Evolutionary conservation across 2,113 vertebrate genomes (phyloP).

Genomic region (Elaphurus davidianus): DNA sequence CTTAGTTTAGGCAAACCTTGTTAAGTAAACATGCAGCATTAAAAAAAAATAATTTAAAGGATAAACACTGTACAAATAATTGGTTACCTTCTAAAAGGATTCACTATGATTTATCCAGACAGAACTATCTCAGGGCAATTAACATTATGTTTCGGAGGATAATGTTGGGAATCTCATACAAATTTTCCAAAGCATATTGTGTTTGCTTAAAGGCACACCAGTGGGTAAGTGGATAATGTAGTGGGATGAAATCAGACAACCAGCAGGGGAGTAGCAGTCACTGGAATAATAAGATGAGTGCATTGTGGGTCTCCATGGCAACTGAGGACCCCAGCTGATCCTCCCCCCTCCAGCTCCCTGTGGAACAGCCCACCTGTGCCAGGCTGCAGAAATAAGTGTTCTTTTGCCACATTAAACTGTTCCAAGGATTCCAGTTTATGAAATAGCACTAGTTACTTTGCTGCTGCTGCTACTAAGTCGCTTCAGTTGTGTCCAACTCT

Average conservation of each 20-base stretch:
- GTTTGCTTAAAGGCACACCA: neutral
- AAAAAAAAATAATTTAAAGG: neutral
- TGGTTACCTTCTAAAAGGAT: neutral
- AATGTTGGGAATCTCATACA: neutral
- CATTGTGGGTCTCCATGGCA: constrained; percentile 48
- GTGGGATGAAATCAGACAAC: constrained; percentile 19
- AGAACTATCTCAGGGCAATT: neutral
- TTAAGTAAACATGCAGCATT: neutral
- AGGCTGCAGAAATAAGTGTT: constrained; percentile 20
- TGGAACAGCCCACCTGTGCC: constrained; percentile 44
- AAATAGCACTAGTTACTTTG: constrained; percentile 10
- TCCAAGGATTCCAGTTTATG: neutral
- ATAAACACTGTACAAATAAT: neutral
- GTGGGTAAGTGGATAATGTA: neutral
- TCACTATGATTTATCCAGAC: neutral
- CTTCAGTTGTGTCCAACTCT: too few species aligned
- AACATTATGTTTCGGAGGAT: neutral
- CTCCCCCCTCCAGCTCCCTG: neutral
- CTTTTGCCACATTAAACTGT: neutral
- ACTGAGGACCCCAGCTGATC: constrained; percentile 39
- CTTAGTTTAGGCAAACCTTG: neutral
- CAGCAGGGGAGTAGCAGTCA: constrained; percentile 31
- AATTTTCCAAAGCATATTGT: constrained; percentile 10
- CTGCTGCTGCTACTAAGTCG: too few species aligned
- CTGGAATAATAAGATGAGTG: neutral